Base-by-base conservation (phyloP, 2,888 invertebrate species). In the Kuschelorhynchus macadamiae region DNA sequence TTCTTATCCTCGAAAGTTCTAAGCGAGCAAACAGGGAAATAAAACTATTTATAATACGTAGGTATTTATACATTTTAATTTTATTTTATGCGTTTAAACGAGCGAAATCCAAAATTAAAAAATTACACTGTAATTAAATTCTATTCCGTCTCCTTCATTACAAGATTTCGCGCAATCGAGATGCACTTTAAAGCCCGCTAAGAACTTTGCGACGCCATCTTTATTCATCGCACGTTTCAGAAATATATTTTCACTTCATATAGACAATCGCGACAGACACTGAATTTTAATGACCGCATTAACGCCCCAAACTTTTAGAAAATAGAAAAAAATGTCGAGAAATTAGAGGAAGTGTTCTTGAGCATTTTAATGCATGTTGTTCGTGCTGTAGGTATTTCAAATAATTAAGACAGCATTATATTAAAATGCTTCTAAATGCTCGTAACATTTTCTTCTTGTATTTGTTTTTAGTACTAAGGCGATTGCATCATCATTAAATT, bases 221-320 rank as follows among this genome's bases (percentile, higher is more conserved):
- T 77, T 78, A 82, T 81, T 79, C 82, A 76, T 75, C 74, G 75
- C 81, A 79, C 82, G 82, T 81, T 74, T 68, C 75, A 64, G 73
- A 81, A 80, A 82, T 82, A 81, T 82, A 82, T 83, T 82, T 83
- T 82, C 82, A 82, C 81, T 83, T 83, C 81, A 81, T 82, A 82
- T 77, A 81, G 79, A 80, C 79, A 78, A 81, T 80, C 77, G 79
- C 78, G 74, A 78, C 81, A 78, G 80, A 81, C 81, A 81, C 81
- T 82, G 83, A 82, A 83, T 82, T 82, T 81, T 81, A 82, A 81
- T 78, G 76, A 72, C 52, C 69, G 76, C 74, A 80, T 80, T 80
- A 81, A 72, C 75, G 76, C 74, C 72, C 32, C 39, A 50, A 56
- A 63, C 25, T 25, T 62, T 62, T 16, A 33, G 44, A 53, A 62